Evolutionary conservation across 2,888 invertebrate species (phyloP).

Genomic region (Chloroclystis v-ata): DNA sequence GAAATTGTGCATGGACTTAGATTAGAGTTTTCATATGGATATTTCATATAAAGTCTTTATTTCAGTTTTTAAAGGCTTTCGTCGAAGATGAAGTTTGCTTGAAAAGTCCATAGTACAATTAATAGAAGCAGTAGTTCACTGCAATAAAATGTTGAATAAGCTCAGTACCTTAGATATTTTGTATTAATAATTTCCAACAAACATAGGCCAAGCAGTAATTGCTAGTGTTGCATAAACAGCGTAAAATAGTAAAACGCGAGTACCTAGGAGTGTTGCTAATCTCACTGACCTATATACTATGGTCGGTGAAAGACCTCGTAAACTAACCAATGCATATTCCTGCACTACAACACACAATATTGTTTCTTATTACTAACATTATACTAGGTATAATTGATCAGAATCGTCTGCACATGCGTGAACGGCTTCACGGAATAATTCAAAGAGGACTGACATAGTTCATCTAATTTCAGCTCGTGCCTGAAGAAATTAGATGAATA

Average conservation of each 20-base stretch:
- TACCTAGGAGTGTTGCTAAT: constrained; percentile 64
- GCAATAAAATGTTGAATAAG: too few relatives aligned
- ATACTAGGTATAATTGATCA: constrained; percentile 40
- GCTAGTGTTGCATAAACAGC: constrained; percentile 9
- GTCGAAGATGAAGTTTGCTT: too few relatives aligned
- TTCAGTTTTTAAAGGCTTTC: too few relatives aligned
- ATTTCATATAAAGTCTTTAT: too few relatives aligned
- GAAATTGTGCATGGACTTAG: too few relatives aligned
- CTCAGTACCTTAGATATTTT: too few relatives aligned
- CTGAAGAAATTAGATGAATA: too few relatives aligned
- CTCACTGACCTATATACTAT: constrained; percentile 74
- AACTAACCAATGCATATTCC: constrained; percentile 72
- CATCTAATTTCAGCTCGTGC: constrained; percentile 60
- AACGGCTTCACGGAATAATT: constrained; percentile 62
- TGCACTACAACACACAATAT: constrained; percentile 55
- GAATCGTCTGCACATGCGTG: constrained; percentile 37
- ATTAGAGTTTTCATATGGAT: too few relatives aligned
- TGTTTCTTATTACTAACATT: constrained; percentile 42
- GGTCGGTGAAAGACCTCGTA: constrained; percentile 76
- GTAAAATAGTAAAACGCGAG: constrained; percentile 18
- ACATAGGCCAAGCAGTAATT: neutral
- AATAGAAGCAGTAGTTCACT: too few relatives aligned
- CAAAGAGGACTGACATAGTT: constrained; percentile 58
- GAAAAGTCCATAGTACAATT: too few relatives aligned
- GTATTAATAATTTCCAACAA: too few relatives aligned